phyloP scores from a whole-genome alignment of 2,113 vertebrate species.

The Dunckerocampus dactyliophorus region DNA sequence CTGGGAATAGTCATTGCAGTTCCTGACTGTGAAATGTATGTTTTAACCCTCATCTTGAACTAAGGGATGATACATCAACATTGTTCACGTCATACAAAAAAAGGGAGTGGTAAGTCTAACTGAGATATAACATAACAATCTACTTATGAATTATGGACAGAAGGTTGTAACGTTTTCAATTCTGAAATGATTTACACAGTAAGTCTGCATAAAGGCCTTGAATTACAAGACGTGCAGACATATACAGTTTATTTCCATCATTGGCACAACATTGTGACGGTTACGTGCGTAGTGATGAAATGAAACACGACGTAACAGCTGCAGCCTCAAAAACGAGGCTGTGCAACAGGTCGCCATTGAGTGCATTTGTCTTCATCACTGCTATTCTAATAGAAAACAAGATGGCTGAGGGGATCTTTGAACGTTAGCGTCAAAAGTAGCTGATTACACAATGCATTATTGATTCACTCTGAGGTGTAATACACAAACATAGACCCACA shows the following conservation, averaged over 20 bases:
- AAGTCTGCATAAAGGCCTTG: too few relatives aligned
- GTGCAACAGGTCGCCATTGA: constrained; percentile 19
- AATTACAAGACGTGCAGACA: neutral
- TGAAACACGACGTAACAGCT: constrained; percentile 29
- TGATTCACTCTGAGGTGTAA: constrained; percentile 58
- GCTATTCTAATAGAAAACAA: constrained; percentile 51
- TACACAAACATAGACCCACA: constrained; percentile 26
- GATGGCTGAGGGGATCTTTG: constrained; percentile 24
- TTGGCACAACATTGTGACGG: constrained; percentile 4
- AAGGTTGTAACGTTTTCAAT: neutral
- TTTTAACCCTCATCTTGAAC: neutral
- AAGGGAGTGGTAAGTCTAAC: neutral
- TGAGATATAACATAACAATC: neutral
- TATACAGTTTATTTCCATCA: constrained; percentile 13
- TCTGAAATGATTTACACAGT: neutral
- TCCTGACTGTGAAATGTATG: neutral
- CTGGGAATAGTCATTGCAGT: neutral
- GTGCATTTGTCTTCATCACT: constrained; percentile 25
- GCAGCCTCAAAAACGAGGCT: constrained; percentile 38
- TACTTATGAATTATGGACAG: neutral
- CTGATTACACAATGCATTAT: constrained; percentile 27
- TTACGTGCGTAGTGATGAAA: constrained; percentile 7
- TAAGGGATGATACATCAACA: neutral
- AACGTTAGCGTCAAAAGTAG: constrained; percentile 22
- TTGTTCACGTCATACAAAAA: neutral